Base-by-base conservation (phyloP, 2,113 vertebrate genomes). In the Notarius quadriscutis region DNA sequence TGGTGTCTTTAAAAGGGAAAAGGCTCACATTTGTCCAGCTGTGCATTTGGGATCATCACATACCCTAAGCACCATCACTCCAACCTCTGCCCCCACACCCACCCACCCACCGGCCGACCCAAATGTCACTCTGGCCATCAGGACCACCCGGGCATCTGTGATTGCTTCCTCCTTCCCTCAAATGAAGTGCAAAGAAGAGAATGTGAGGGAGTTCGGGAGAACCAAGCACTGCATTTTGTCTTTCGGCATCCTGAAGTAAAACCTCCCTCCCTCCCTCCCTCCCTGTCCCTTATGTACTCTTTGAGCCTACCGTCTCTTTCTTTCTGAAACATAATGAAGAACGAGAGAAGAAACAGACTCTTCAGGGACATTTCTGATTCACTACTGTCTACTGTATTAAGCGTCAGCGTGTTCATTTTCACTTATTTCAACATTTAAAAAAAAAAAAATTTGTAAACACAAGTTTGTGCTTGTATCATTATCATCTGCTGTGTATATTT, bases 41-140 rank as follows among this genome's bases (percentile, higher is more conserved):
- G 88, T 88, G 89, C 85, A 34, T 86, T 84, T 69, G 82, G 80
- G 89, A 89, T 86, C 93, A 93, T 94, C 92, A 91, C 89, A 92
- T 91, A 89, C 65, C 84, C 86, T 81, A 79, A 86, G 86, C 85
- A 67, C 60, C 71, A 84, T 90, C 89, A 89, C 84, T 87, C 84
- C 88, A 90, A 88, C 88, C 87, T 58, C 83, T 67, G 51, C 51
- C 81, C 88, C 89, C 41, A 41, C 41, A 41, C 41, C 41, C 41
- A 41, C 2, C 41, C 41, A 41, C 41, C 41, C 41, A 41, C 41
- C 41, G 3, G 41, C 41, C 84, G 57, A 87, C 85, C 79, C 91
- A 91, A 91, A 92, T 92, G 93, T 93, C 92, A 89, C 91, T 78
- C 92, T 92, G 93, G 93, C 91, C 94, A 94, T 93, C 86, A 87